Conservation (phyloP, 37 sponge, comb jelly and placozoan species). For the Haliclona indistincta region DNA sequence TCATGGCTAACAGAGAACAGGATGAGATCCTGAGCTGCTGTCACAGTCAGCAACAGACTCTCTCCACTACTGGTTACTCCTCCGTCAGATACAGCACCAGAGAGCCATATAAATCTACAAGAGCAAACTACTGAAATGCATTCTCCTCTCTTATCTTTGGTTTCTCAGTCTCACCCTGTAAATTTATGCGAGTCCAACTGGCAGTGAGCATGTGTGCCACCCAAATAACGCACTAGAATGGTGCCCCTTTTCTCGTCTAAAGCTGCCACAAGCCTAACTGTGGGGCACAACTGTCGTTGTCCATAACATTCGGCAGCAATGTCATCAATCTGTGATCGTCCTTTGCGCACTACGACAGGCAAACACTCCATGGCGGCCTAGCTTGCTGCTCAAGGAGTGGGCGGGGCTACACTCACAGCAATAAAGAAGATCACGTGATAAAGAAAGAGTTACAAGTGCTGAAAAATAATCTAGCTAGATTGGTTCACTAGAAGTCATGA, state of each 20-base stretch:
- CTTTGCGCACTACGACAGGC: not conserved
- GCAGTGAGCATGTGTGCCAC: not conserved
- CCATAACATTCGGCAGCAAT: not conserved
- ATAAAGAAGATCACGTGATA: no score
- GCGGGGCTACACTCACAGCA: no score
- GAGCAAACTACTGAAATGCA: no score
- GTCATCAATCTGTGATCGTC: not conserved
- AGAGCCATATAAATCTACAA: no score
- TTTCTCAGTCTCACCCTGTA: not conserved
- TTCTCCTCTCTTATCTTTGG: no score
- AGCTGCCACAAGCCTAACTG: not conserved
- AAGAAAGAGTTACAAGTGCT: no score
- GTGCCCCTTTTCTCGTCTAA: not conserved
- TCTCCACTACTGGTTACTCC: not conserved
- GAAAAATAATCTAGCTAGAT: no score
- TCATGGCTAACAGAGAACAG: conserved; percentile 24
- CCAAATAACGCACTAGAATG: not conserved
- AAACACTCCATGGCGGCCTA: not conserved
- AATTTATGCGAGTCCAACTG: not conserved
- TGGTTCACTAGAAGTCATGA: no score
- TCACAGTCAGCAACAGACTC: conserved; percentile 37
- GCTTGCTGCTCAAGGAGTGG: no score
- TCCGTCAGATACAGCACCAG: no score
- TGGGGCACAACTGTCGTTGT: not conserved
- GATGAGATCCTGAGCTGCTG: conserved; percentile 27